A percentile compares a stretch with the other conserved stretches of the same genome.
These are phyloP conservation scores for Cantharis nigra DNA, from an alignment of 2,888 invertebrate genomes.

Conservation along the genomic window DNA sequence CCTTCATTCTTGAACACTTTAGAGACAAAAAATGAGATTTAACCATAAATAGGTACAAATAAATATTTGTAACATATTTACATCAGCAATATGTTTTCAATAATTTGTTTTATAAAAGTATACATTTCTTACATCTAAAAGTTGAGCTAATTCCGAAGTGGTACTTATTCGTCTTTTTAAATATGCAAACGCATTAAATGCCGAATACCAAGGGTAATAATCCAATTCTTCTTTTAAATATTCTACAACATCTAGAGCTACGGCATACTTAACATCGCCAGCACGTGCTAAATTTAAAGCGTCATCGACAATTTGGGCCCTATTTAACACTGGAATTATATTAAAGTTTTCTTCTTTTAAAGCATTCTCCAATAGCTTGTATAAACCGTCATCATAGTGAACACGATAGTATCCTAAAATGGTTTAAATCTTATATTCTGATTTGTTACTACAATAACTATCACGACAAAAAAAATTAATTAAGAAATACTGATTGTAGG, in stretches of 20 bases:
- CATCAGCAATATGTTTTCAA: too few relatives aligned
- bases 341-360: slow-evolving; percentile 54
- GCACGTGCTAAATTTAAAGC: slow-evolving; percentile 74
- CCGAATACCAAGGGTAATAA: slow-evolving; percentile 81
- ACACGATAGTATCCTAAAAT: slow-evolving; percentile 55
- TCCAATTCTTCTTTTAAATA: slow-evolving; percentile 72
- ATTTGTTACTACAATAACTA: too few relatives aligned
- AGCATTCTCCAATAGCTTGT: slow-evolving; percentile 59
- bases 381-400: slow-evolving; percentile 65
- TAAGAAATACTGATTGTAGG: too few relatives aligned
- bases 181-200: slow-evolving; percentile 57
- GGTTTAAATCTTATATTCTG: too few relatives aligned
- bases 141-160: slow-evolving; percentile 40
- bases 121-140: slow-evolving; percentile 6
- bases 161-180: slow-evolving; percentile 46
- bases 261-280: slow-evolving; percentile 63
- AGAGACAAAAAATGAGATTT: too few relatives aligned
- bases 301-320: slow-evolving; percentile 82
- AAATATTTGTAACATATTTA: too few relatives aligned
- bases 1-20: too few relatives aligned
- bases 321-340: slow-evolving; percentile 67
- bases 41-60: too few relatives aligned
- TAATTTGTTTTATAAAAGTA: not conserved
- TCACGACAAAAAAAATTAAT: too few relatives aligned
- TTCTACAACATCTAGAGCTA: slow-evolving; percentile 67